Percentiles rank a stretch among this genome's conserved stretches.
phyloP scores from a whole-genome alignment of 2,113 vertebrate genomes.

The Tychaedon coryphoeus region DNA sequence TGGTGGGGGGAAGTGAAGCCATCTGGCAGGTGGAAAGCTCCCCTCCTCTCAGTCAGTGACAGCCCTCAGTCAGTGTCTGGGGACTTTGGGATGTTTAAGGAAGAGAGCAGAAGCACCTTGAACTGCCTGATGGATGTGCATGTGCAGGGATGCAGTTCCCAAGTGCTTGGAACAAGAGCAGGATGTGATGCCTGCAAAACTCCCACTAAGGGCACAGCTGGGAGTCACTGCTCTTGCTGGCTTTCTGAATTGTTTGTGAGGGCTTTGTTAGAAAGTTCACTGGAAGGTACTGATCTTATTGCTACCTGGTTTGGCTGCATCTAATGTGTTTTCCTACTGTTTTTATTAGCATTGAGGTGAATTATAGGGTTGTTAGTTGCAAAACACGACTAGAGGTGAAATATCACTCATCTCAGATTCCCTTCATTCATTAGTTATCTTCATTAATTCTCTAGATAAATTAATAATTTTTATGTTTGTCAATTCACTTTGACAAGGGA shows the following conservation, averaged over 20 bases:
- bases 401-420: not conserved
- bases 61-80: not conserved
- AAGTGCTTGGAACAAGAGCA: not conserved
- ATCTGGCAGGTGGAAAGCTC: not conserved
- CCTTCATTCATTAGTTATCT: not conserved
- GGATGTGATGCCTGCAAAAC: not conserved
- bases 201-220: not conserved
- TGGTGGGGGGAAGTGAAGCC: rapidly evolving
- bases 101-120: not conserved
- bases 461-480: not conserved
- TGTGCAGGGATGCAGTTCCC: rapidly evolving
- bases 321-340: not conserved
- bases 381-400: not conserved
- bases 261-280: not conserved
- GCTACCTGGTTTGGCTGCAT: not conserved
- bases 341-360: not conserved
- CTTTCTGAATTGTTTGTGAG: not conserved
- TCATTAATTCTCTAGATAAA: not conserved
- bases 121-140: not conserved
- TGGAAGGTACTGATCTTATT: not conserved
- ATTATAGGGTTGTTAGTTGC: not conserved
- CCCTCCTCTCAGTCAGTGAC: not conserved
- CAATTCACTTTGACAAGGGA: not conserved
- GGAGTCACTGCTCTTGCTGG: not conserved
- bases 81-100: not conserved